Evolutionary conservation across 2,797 vertebrate species (phyloP).

Genomic region (Crax fasciolata): DNA sequence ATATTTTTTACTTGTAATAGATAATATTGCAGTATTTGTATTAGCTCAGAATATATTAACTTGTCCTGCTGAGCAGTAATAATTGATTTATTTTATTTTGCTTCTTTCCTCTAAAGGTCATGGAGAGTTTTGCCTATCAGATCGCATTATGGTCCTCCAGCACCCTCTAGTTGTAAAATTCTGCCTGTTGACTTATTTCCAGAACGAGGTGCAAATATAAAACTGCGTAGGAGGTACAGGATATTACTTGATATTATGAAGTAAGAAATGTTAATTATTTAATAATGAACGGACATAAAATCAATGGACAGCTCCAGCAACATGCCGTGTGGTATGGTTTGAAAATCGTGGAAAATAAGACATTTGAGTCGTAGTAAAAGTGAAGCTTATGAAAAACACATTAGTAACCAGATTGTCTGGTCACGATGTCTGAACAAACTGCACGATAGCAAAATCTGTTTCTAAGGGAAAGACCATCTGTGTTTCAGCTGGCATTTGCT

Average conservation of each 20-base stretch:
- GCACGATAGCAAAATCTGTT: conserved; percentile 4
- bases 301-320: neutral
- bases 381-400: neutral
- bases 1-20: conserved; percentile 9
- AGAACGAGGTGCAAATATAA: neutral
- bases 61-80: conserved; percentile 1
- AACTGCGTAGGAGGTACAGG: neutral
- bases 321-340: neutral
- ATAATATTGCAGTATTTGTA: conserved; percentile 32
- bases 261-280: neutral
- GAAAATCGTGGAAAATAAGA: neutral
- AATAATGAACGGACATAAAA: neutral
- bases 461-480: conserved; percentile 31
- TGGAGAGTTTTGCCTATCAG: neutral
- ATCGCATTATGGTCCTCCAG: conserved; percentile 52
- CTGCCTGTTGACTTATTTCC: neutral
- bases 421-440: neutral
- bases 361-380: neutral
- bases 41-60: conserved; percentile 2
- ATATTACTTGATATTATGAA: neutral
- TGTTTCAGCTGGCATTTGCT: conserved; percentile 51
- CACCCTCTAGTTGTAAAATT: conserved; percentile 72
- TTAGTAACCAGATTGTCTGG: neutral
- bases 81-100: conserved; percentile 55
- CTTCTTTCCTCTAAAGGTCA: conserved; percentile 38